phyloP scores from a whole-genome alignment of 2,797 vertebrate genomes.

The Saxicola maurus region DNA sequence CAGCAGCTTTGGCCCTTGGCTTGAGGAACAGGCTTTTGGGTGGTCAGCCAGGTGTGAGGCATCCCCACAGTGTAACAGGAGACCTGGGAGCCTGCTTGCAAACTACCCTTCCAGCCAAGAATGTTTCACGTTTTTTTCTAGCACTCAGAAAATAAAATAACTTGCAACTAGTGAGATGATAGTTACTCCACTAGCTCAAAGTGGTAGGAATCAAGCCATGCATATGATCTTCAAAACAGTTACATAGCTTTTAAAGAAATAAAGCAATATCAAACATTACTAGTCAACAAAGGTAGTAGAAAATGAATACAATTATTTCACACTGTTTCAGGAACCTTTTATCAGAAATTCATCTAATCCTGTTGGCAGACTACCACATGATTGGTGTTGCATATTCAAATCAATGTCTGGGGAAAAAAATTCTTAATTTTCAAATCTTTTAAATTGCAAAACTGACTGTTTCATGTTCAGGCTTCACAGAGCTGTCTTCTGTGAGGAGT shows the following conservation, averaged over 20 bases:
- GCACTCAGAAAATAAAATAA: not conserved
- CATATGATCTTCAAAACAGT: not conserved
- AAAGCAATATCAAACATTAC: not conserved
- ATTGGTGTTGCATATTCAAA: not conserved
- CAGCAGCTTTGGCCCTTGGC: not conserved
- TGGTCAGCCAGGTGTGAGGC: not conserved
- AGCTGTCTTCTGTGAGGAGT: not conserved
- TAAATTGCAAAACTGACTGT: not conserved
- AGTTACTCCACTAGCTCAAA: not conserved
- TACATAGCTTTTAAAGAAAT: not conserved
- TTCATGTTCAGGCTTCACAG: not conserved
- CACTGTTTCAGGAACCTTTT: not conserved
- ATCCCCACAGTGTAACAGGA: not conserved
- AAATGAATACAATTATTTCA: not conserved
- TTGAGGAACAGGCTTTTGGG: not conserved
- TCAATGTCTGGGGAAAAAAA: not conserved
- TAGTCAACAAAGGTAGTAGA: not conserved
- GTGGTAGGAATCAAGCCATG: not conserved
- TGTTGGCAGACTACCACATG: not conserved
- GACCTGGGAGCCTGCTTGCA: not conserved
- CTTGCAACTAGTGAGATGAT: not conserved
- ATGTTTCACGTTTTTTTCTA: not conserved
- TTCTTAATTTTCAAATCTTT: not conserved
- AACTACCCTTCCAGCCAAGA: not conserved
- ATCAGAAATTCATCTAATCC: not conserved